A percentile compares a stretch with the other conserved stretches of the same genome.
phyloP scores from a whole-genome alignment of 1,140 invertebrate species.

The Anthonomus grandis region DNA sequence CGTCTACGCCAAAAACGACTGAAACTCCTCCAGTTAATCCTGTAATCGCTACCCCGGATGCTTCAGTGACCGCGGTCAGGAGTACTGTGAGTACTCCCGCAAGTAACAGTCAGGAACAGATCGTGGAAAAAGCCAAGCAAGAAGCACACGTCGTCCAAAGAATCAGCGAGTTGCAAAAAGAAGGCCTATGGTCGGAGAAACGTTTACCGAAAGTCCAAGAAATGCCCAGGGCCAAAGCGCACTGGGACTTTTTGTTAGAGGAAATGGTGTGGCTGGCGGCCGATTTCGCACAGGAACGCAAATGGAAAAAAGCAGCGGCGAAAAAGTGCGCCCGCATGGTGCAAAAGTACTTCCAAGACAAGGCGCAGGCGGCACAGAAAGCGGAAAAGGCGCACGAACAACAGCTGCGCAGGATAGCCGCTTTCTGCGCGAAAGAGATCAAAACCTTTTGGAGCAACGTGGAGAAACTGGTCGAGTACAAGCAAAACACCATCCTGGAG shows the following conservation, averaged over 20 bases:
- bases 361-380: constrained; percentile 80
- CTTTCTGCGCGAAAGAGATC: constrained; percentile 89
- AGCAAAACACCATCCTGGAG: constrained; percentile 87
- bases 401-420: constrained; percentile 81
- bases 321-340: constrained; percentile 92
- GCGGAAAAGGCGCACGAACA: constrained; percentile 90
- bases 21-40: constrained; percentile 22
- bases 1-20: too few species aligned
- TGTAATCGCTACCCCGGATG: constrained; percentile 6
- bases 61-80: constrained; percentile 13
- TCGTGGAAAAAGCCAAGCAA: constrained; percentile 86
- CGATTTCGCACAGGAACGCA: constrained; percentile 95
- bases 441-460: constrained; percentile 95
- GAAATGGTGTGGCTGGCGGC: constrained; percentile 98
- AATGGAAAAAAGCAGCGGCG: constrained; percentile 94
- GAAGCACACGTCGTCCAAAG: constrained; percentile 93
- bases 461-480: constrained; percentile 95
- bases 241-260: constrained; percentile 98
- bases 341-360: constrained; percentile 94
- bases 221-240: constrained; percentile 84
- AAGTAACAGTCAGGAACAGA: constrained; percentile 60
- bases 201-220: constrained; percentile 91
- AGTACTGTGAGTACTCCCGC: constrained; percentile 16
- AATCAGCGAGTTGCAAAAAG: constrained; percentile 80
- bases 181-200: constrained; percentile 91